Conservation (phyloP, 1,140 invertebrate genomes). For the Sarcophaga peregrina region DNA sequence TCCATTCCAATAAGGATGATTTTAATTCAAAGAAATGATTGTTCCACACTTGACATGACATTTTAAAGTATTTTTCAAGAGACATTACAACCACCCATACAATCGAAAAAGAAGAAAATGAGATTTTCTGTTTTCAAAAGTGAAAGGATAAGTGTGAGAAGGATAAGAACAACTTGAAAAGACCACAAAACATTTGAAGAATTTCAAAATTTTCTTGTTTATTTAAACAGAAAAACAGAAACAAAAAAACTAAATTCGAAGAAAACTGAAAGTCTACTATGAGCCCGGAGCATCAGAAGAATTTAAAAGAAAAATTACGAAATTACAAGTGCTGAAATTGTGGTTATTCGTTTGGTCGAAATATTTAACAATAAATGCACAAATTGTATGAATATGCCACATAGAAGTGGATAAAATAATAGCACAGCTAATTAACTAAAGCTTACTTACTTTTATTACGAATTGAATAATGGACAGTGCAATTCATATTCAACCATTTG, state of each 20-base stretch:
- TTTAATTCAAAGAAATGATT: neutral
- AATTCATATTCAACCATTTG: no score
- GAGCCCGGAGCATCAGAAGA: neutral
- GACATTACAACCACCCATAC: neutral
- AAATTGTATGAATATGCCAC: neutral
- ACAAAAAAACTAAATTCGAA: neutral
- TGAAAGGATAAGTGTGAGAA: neutral
- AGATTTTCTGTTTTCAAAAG: no score
- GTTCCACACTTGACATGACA: neutral
- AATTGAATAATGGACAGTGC: no score
- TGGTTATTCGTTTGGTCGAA: neutral
- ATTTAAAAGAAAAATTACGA: slow-evolving; percentile 6
- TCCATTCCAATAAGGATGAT: neutral
- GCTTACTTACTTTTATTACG: no score
- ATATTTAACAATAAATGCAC: neutral
- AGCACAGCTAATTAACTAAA: no score
- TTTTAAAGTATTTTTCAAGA: slow-evolving; percentile 4
- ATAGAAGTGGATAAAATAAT: neutral
- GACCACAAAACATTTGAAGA: slow-evolving; percentile 1
- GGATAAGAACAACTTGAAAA: neutral
- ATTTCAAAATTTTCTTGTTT: neutral
- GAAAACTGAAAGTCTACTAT: neutral
- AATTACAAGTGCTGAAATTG: slow-evolving; percentile 4
- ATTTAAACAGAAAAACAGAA: neutral
- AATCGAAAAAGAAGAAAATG: no score